A percentile compares a stretch with the other conserved stretches of the same genome.
Evolutionary conservation across 2,113 vertebrate species (phyloP).

Genomic region (Trichomycterus rosablanca): DNA sequence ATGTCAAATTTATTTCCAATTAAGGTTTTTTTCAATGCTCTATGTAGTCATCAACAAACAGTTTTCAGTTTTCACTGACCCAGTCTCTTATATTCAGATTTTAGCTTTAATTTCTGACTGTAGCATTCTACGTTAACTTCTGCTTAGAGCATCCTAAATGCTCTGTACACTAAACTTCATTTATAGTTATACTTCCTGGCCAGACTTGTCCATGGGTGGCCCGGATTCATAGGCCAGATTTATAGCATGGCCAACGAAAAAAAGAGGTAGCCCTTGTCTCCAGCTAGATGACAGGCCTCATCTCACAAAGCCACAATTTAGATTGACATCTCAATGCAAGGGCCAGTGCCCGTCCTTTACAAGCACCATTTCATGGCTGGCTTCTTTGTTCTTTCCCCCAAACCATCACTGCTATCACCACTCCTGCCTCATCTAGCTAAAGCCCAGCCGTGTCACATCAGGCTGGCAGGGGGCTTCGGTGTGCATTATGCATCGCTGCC

Average conservation of each 20-base stretch:
- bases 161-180: not conserved
- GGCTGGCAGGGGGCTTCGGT: conserved; percentile 43
- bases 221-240: no score
- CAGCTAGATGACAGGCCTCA: conserved; percentile 48
- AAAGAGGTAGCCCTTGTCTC: conserved; percentile 32
- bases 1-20: no score
- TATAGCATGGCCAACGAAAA: no score
- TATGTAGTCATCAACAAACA: no score
- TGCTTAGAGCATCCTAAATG: not conserved
- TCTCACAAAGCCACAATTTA: conserved; percentile 42
- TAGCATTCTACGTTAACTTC: not conserved
- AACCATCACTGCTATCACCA: conserved; percentile 1
- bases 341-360: conserved; percentile 46
- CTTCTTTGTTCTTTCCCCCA: conserved; percentile 35
- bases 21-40: no score
- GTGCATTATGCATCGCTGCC: conserved; percentile 60
- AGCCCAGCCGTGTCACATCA: conserved; percentile 35
- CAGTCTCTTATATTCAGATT: no score
- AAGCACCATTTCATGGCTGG: conserved; percentile 45
- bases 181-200: not conserved
- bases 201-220: not conserved
- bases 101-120: no score
- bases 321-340: conserved; percentile 58
- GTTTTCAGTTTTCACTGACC: no score
- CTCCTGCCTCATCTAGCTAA: conserved; percentile 25